Base-by-base conservation (phyloP, 1,140 invertebrate genomes). In the Orius laevigatus region DNA sequence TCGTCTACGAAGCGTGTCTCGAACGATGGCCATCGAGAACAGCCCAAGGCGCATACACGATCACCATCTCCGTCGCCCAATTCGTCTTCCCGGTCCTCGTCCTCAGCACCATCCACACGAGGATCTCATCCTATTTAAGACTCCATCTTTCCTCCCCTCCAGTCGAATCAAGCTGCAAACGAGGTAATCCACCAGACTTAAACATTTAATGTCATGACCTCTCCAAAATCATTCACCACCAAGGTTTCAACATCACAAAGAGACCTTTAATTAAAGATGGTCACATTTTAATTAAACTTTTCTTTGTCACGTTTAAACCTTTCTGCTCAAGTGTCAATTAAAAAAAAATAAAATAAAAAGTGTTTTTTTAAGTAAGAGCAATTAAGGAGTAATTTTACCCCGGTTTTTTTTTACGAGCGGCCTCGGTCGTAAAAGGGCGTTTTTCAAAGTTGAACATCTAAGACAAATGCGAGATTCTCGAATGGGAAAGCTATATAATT, bases 1-100 rank as follows among this genome's bases (percentile, higher is more conserved):
- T 59, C 5, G 44, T 64, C 3, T 65, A 63, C 53, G 58, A 66
- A 31, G 60, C 57, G 20, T 69, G 67, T 48, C 55, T 66, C 2
- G 66, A 70, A 54, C 46, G 47, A 19, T 59, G 33, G 49, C 60
- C 16, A 56, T 59, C 50, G 49, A 60, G 42, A 14, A 25, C 49
- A 12, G 42, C 48, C 18, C 51, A 53, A 16, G 48, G 32, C 4
- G 34, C 32, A 53, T 73, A 72, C 58, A 67, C 66, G 2, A 61
- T 72, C 10, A 62, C 62, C 8, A 63, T 68, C 3, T 60, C 72
- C 45, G 51, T 73, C 14, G 62, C 68, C 9, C 70, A 73, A 54
- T 72, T 73, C 54, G 56, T 71, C 14, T 58, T 72, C 18, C 73
- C 73, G 1, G 66, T 71, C 39, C 53, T 68, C 9, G 69, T 71